Percentiles rank a stretch among this genome's conserved stretches.
Evolutionary conservation across 2,113 vertebrate species (phyloP).

Genomic region (Ceuthmochares aereus): DNA sequence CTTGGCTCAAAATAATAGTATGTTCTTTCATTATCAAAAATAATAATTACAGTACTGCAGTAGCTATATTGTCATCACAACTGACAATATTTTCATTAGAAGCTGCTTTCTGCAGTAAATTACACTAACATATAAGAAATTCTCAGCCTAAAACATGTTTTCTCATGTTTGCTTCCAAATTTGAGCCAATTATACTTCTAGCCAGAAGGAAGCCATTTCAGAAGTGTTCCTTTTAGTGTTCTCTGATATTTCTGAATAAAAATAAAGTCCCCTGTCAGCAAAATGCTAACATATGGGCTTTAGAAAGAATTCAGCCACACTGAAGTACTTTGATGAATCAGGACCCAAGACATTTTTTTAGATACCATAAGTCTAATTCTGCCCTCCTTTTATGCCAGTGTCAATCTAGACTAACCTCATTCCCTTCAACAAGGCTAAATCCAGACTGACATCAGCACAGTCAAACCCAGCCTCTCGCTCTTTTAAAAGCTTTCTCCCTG

Average conservation of each 20-base stretch:
- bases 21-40: background rate
- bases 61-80: background rate
- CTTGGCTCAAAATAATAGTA: background rate
- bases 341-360: slow-evolving; percentile 44
- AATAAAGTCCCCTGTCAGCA: slow-evolving; percentile 33
- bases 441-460: background rate
- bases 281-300: slow-evolving; percentile 39
- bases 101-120: background rate
- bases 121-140: background rate
- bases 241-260: slow-evolving; percentile 44
- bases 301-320: slow-evolving; percentile 5
- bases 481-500: background rate
- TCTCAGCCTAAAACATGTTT: background rate
- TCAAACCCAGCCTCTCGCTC: background rate
- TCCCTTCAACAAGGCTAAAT: background rate
- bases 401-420: slow-evolving; percentile 51
- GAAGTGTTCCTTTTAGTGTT: background rate
- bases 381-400: background rate
- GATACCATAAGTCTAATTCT: slow-evolving; percentile 34
- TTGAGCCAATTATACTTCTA: background rate
- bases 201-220: slow-evolving; percentile 1
- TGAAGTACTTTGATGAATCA: slow-evolving; percentile 49
- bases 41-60: background rate
- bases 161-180: background rate
- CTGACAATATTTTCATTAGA: background rate